Conservation (phyloP, 2,797 vertebrate species). For the Balearica regulorum region DNA sequence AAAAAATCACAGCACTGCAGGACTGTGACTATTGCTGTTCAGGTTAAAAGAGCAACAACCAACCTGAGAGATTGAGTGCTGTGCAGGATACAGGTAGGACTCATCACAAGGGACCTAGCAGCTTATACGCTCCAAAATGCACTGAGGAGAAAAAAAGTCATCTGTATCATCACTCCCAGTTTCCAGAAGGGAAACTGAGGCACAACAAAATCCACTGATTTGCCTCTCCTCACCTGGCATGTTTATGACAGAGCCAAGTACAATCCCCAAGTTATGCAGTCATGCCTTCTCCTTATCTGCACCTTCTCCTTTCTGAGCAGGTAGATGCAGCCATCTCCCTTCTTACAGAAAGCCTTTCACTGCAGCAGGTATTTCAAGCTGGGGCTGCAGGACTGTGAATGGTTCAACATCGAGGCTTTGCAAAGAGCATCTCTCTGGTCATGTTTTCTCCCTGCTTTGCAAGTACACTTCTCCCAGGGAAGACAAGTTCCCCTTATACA, state of each 20-base stretch:
- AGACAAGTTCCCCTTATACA: background rate
- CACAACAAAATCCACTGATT: background rate
- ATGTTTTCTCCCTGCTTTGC: background rate
- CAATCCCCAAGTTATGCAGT: background rate
- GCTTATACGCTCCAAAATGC: background rate
- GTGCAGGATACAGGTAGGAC: background rate
- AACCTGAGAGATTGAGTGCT: background rate
- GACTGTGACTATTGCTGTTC: background rate
- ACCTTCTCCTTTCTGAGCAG: background rate
- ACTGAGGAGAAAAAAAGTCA: fast-evolving
- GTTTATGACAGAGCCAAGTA: background rate
- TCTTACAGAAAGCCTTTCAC: background rate
- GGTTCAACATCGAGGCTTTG: background rate
- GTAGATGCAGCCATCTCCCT: background rate
- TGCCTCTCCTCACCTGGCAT: background rate
- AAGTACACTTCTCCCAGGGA: background rate
- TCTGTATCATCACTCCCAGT: background rate
- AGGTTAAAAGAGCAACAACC: background rate
- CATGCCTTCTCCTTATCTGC: background rate
- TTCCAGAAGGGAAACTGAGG: background rate
- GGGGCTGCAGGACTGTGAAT: background rate
- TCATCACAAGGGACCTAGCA: background rate
- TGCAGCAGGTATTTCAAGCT: background rate
- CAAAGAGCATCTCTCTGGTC: background rate
- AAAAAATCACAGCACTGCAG: background rate